phyloP scores from a whole-genome alignment of 1,140 invertebrate genomes.

The Sminthurinus signatus region DNA sequence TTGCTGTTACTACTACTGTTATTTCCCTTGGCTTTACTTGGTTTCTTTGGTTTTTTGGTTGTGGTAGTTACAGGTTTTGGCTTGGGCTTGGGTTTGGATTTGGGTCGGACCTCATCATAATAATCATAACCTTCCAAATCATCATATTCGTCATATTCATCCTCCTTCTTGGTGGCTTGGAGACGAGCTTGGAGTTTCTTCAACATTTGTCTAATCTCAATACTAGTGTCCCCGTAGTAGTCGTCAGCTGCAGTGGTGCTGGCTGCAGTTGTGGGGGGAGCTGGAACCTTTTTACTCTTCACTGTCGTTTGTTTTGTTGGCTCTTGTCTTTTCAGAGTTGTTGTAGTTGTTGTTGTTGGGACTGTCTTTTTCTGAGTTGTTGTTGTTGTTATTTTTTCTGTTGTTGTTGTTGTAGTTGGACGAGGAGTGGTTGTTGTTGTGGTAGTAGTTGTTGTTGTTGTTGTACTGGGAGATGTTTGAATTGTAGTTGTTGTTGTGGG shows the following conservation, averaged over 20 bases:
- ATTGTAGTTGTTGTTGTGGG: constrained; percentile 9
- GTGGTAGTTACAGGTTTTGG: constrained; percentile 17
- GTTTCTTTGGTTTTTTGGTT: constrained; percentile 20
- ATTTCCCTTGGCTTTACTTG: constrained; percentile 9
- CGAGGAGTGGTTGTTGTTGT: background rate
- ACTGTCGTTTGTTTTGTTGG: constrained; percentile 20
- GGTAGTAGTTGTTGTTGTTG: background rate
- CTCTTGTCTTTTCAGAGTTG: constrained; percentile 12
- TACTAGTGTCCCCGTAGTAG: constrained; percentile 24
- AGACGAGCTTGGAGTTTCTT: constrained; percentile 27
- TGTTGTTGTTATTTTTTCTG: constrained; percentile 1
- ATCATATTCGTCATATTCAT: background rate
- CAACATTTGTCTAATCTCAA: constrained; percentile 12
- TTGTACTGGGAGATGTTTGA: background rate
- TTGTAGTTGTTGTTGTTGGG: constrained; percentile 1
- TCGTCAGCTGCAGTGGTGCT: constrained; percentile 11
- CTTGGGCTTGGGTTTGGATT: constrained; percentile 16
- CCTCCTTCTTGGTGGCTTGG: constrained; percentile 4
- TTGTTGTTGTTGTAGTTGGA: constrained; percentile 9
- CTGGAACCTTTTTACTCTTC: constrained; percentile 1
- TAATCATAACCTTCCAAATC: constrained; percentile 14
- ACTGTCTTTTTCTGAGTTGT: background rate
- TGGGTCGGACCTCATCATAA: constrained; percentile 18
- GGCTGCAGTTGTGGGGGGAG: background rate
- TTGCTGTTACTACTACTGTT: constrained; percentile 17